Evolutionary conservation across 2,797 vertebrate species (phyloP).

Genomic region (Acanthurus tractus): DNA sequence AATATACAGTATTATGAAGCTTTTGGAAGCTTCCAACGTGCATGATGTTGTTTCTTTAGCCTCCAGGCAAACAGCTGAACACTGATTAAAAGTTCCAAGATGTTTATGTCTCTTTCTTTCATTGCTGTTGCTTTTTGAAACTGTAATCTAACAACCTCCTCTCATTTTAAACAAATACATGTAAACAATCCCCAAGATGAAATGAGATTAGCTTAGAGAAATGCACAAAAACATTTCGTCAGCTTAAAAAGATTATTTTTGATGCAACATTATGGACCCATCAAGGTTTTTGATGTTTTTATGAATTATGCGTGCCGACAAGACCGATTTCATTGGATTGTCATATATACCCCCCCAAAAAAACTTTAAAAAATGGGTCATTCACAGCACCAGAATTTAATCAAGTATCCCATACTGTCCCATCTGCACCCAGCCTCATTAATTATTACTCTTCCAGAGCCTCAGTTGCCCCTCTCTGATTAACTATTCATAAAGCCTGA

Average conservation of each 20-base stretch:
- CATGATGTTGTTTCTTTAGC: conserved; percentile 11
- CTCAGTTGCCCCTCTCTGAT: conserved; percentile 72
- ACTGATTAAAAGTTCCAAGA: no score
- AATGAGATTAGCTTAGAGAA: neutral
- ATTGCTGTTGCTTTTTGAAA: conserved; percentile 4
- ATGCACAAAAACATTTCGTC: neutral
- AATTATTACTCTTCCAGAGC: conserved; percentile 83
- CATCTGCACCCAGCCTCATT: conserved; percentile 80
- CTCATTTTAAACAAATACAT: neutral
- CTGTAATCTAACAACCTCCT: neutral
- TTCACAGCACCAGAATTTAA: conserved; percentile 73
- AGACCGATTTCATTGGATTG: conserved; percentile 10
- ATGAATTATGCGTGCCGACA: neutral
- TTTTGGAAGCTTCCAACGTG: conserved; percentile 12
- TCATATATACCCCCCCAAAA: conserved; percentile 9
- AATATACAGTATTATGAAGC: conserved; percentile 19
- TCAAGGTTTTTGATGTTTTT: neutral
- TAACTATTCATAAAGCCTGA: conserved; percentile 82
- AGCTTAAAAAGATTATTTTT: neutral
- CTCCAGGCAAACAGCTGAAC: no score
- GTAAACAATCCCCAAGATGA: neutral
- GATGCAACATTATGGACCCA: neutral
- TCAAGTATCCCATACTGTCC: conserved; percentile 71
- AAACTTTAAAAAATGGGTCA: conserved; percentile 64
- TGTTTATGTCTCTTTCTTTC: conserved; percentile 31